A percentile compares a stretch with the other conserved stretches of the same genome.
Evolutionary conservation across 2,888 invertebrate genomes (phyloP).

Genomic region (Nymphalis polychloros): DNA sequence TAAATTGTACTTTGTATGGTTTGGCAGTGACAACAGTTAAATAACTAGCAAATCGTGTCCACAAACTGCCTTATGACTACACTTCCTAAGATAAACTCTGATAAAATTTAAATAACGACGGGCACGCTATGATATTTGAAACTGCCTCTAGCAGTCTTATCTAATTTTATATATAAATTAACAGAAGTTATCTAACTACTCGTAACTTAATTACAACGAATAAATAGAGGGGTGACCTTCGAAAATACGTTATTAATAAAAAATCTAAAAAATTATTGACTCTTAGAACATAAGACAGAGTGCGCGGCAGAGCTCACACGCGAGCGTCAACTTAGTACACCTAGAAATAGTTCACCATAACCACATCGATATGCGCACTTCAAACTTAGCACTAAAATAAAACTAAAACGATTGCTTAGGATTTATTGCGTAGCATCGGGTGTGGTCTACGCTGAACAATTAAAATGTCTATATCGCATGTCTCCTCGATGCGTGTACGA

Average conservation of each 20-base stretch:
- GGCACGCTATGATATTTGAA: constrained; percentile 40
- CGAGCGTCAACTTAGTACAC: constrained; percentile 58
- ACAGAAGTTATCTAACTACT: constrained; percentile 36
- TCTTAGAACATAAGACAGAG: constrained; percentile 68
- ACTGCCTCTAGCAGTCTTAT: constrained; percentile 24
- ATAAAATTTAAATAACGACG: constrained; percentile 50
- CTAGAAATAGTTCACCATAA: constrained; percentile 73
- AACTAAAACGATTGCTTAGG: constrained; percentile 56
- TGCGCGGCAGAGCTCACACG: constrained; percentile 55
- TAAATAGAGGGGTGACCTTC: constrained; percentile 63
- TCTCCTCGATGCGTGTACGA: constrained; percentile 54
- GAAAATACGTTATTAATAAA: constrained; percentile 37
- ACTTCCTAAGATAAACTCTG: constrained; percentile 53
- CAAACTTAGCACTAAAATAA: constrained; percentile 69
- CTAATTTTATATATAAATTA: constrained; percentile 47
- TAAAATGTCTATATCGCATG: constrained; percentile 20
- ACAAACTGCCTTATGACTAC: constrained; percentile 50
- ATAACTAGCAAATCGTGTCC: constrained; percentile 47
- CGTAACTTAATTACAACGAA: constrained; percentile 43
- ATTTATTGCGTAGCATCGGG: constrained; percentile 51
- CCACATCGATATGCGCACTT: constrained; percentile 75
- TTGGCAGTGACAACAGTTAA: constrained; percentile 69
- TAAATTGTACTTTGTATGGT: constrained; percentile 69
- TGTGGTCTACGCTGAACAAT: constrained; percentile 22
- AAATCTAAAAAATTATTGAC: constrained; percentile 46